These are phyloP conservation scores for Rhinoraja longicauda DNA, from an alignment of 2,797 vertebrate species.

Conservation along the genomic window DNA sequence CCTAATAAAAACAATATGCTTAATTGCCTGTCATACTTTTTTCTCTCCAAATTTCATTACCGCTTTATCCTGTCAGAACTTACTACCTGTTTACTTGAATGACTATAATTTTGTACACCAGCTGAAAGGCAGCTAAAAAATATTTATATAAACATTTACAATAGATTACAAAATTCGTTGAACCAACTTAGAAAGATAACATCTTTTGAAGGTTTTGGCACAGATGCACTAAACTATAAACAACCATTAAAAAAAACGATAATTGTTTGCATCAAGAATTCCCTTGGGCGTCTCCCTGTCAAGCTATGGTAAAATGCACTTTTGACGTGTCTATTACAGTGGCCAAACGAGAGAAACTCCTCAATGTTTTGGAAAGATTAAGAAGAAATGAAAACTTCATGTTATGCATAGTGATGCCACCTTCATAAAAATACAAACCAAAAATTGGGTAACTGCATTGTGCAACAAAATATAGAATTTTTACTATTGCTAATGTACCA, in stretches of 20 bases:
- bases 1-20: no score
- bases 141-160: no score
- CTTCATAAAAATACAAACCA: background rate
- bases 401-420: background rate
- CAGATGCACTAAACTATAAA: background rate
- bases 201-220: no score
- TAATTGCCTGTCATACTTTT: no score
- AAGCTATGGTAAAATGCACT: background rate
- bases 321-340: background rate
- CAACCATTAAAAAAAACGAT: no score
- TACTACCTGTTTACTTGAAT: no score
- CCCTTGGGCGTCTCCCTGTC: background rate
- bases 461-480: background rate
- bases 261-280: background rate
- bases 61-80: no score
- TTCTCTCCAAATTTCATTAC: no score
- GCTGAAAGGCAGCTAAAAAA: no score
- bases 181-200: no score
- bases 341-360: background rate
- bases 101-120: no score
- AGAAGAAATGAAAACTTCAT: background rate
- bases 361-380: background rate
- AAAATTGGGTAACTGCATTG: background rate
- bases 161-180: no score
- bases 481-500: background rate